phyloP scores from a whole-genome alignment of 2,888 invertebrate genomes.

The Drosophila testacea region DNA sequence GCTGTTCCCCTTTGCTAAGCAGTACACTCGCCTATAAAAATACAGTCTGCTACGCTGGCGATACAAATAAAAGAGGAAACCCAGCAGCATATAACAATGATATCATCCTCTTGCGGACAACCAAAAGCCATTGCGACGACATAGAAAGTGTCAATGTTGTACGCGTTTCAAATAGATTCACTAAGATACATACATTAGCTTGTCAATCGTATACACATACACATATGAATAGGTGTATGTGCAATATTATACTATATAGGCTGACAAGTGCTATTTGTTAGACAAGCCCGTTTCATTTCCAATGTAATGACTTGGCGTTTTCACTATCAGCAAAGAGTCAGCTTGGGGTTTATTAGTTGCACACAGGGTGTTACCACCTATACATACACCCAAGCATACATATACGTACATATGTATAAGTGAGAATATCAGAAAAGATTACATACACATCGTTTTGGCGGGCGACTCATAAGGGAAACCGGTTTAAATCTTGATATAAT shows the following conservation, averaged over 20 bases:
- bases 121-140: conserved; percentile 34
- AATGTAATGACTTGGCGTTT: conserved; percentile 44
- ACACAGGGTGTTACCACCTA: conserved; percentile 25
- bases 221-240: neutral
- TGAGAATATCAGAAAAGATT: neutral
- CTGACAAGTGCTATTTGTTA: conserved; percentile 22
- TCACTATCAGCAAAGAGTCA: conserved; percentile 33
- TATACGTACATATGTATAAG: neutral
- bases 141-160: conserved; percentile 38
- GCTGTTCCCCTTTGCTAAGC: conserved; percentile 48
- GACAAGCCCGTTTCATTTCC: conserved; percentile 23
- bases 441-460: conserved; percentile 41
- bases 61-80: conserved; percentile 43
- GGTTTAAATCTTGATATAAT: conserved; percentile 20
- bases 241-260: neutral
- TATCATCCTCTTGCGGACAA: conserved; percentile 56
- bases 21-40: conserved; percentile 9
- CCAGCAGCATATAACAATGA: conserved; percentile 57
- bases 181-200: conserved; percentile 15
- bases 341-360: conserved; percentile 13
- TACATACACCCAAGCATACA: conserved; percentile 1
- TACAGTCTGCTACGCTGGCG: conserved; percentile 28
- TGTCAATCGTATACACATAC: conserved; percentile 1
- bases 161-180: conserved; percentile 20
- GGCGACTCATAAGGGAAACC: conserved; percentile 29